Evolutionary conservation across 2,888 invertebrate species (phyloP), one percentile per base, ranked within the genome.

Genomic region (Sylvicola fuscatus): DNA sequence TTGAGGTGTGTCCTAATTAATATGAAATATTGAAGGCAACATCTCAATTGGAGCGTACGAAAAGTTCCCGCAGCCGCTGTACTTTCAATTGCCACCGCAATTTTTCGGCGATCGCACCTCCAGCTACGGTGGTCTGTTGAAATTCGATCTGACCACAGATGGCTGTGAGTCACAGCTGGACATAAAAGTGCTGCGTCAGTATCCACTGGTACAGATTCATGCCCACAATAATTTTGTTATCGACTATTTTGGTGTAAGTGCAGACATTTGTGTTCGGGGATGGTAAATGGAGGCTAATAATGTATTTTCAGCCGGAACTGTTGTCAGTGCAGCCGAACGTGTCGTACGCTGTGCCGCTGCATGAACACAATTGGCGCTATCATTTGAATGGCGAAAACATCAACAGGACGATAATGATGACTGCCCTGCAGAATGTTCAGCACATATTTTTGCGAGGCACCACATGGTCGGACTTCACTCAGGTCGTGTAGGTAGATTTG

Each of bases 81-180:
- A 59, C 41, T 59, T 59, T 28, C 57, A 59, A 46, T 60, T 97
- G 12, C 84, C 89, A 1, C 63, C 68, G 8, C 66, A 72, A 36
- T 86, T 92, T 55, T 68, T 80, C 11, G 89, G 87, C 0, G 97
- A 97, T 58, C 64, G 79, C 53, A 76, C 86, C 12, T 68, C 80
- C 41, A 89, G 92, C 14, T 97, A 97, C 57, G 90, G 89, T 16
- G 95, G 95, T 3, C 72, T 72, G 42, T 60, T 97, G 33, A 66
- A 78, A 42, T 92, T 92, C 53, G 66, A 68, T 2, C 70, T 80
- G 0, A 68, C 77, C 36, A 74, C 76, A 41, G 72, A 73, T 32
- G 71, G 70, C 3, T 56, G 57, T 10, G 65, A 66, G 0, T 64
- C 68, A 0, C 64, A 65, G 27, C 61, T 70, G 14, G 66, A 71